Base-by-base conservation (phyloP, 1,140 invertebrate genomes). In the Zaprionus lachaisei region DNA sequence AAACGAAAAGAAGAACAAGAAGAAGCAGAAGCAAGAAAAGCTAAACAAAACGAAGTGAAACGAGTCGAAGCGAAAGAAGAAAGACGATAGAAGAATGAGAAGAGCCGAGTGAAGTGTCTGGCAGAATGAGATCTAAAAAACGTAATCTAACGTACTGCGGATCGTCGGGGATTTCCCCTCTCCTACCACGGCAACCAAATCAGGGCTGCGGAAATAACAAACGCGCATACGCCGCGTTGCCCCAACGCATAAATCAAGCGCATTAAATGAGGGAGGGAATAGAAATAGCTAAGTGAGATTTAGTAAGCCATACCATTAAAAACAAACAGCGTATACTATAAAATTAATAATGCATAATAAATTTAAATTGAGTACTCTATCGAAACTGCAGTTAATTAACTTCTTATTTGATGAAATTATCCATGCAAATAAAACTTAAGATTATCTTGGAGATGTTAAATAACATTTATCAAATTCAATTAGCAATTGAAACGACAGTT, bases 21-120 rank as follows among this genome's bases (percentile, higher is more conserved):
- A 38, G 14, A 49, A 51, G 15, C 4, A 17, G 22, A 64, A 37
- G 24, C 31, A 49, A 26, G 24, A 22, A 22, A 44, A 44, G 47
- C 5, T 31, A 63, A 73, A 37, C 31, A 73, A 54, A 54, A 56
- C 68, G 55, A 64, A 51, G 56, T 31, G 5, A 37, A 38, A 17
- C 41, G 47, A 44, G 34, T 47, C 5, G 22, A 61, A 74, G 22
- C 28, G 66, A 60, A 56, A 26, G 5, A 20, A 44, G 1, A 44
- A 44, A 55, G 17, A 37, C 37, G 37, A 37, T 5, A 38, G 17
- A 37, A 56, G 24, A 26, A 34, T 12, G 24, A n/a, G 44, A 9
- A 49, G n/a, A 67, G 24, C 7, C 28, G 28, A 31, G 7, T 7
- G 28, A 31, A 31, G 28, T 31, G 28, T 31, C 28, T 31, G 28